Conservation (phyloP, 2,113 vertebrate genomes). For the Mellivora capensis region DNA sequence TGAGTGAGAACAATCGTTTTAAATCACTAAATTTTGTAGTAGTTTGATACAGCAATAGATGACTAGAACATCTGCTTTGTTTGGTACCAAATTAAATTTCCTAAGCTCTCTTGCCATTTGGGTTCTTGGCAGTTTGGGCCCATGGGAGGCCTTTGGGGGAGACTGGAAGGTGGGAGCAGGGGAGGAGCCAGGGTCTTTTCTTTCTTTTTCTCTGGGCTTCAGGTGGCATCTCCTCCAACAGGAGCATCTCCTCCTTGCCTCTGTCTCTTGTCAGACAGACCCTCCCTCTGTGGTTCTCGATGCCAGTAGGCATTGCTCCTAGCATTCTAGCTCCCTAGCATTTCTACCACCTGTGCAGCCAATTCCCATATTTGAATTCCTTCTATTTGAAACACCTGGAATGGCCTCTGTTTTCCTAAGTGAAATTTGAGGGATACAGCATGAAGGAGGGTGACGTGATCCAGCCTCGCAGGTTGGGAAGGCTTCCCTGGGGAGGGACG, state of each 20-base stretch:
- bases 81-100: background rate
- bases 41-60: background rate
- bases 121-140: background rate
- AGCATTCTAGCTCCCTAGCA: background rate
- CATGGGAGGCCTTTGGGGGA: background rate
- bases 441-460: background rate
- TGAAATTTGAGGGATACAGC: too few species aligned
- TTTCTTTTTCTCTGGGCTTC: background rate
- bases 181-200: background rate
- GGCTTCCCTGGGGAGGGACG: background rate
- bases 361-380: background rate
- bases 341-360: background rate
- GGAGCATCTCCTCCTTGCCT: background rate
- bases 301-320: background rate
- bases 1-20: background rate
- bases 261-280: too few species aligned
- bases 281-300: background rate
- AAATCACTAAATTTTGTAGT: background rate
- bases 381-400: background rate
- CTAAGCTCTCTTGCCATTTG: background rate
- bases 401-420: background rate
- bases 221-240: background rate
- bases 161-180: background rate
- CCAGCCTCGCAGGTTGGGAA: background rate
- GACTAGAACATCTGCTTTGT: background rate